A percentile compares a stretch with the other conserved stretches of the same genome.
Conservation (phyloP, 2,797 vertebrate species). For the Rachycentron canadum region DNA sequence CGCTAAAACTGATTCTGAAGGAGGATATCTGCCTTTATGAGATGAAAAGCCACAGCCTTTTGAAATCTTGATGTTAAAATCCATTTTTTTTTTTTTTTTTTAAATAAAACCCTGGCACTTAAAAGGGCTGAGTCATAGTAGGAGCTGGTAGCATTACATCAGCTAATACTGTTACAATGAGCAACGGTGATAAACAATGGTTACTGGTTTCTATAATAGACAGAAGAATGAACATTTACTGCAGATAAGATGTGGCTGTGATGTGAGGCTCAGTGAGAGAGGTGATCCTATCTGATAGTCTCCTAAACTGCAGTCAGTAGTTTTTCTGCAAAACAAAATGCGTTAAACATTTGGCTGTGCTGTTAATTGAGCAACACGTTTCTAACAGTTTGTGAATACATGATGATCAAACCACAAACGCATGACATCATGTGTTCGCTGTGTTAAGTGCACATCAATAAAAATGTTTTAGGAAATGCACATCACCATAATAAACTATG, state of each 20-base stretch:
- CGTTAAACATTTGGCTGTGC: not conserved
- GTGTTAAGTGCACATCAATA: slow-evolving; percentile 1
- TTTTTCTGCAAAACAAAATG: not conserved
- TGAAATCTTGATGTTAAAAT: too few species aligned
- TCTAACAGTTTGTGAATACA: not conserved
- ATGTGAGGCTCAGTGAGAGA: not conserved
- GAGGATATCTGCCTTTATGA: too few species aligned
- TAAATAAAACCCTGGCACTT: too few species aligned
- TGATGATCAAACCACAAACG: slow-evolving; percentile 7
- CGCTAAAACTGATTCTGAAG: too few species aligned
- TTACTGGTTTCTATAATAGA: not conserved
- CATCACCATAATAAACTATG: slow-evolving; percentile 6
- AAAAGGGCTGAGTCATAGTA: too few species aligned
- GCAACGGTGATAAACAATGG: not conserved
- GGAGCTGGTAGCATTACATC: not conserved
- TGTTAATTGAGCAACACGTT: too few species aligned
- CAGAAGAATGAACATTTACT: too few species aligned
- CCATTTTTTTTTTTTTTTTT: too few species aligned
- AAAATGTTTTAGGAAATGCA: slow-evolving; percentile 3
- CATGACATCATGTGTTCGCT: slow-evolving; percentile 9
- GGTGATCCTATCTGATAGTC: not conserved
- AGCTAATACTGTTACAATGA: not conserved
- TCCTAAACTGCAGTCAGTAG: not conserved
- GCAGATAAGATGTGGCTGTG: not conserved
- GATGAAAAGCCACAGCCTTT: too few species aligned